These are phyloP conservation scores for Sarcoramphus papa DNA, from an alignment of 2,797 vertebrate species.

Conservation along the genomic window DNA sequence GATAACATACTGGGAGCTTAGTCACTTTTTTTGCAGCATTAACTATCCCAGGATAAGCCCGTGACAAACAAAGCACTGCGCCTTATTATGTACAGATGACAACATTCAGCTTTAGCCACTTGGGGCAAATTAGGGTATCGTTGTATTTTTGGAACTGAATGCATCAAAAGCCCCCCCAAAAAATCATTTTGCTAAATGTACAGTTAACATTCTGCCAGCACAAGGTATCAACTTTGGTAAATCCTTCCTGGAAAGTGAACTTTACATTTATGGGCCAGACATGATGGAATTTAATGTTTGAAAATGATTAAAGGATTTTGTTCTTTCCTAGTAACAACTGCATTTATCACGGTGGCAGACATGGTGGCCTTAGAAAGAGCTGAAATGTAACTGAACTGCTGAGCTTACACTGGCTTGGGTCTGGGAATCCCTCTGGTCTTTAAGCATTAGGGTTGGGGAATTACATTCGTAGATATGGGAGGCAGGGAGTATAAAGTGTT, in stretches of 20 bases:
- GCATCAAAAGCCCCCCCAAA: not conserved
- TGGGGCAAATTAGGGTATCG: not conserved
- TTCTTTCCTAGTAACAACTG: slow-evolving; percentile 66
- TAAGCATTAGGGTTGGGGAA: slow-evolving; percentile 23
- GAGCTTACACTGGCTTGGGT: not conserved
- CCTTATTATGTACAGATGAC: slow-evolving; percentile 27
- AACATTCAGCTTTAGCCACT: not conserved
- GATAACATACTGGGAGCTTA: slow-evolving; percentile 5
- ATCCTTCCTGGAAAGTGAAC: slow-evolving; percentile 69
- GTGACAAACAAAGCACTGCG: not conserved
- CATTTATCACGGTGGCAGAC: slow-evolving; percentile 65
- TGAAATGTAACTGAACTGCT: slow-evolving; percentile 43
- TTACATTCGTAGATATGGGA: not conserved
- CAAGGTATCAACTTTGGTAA: slow-evolving; percentile 61
- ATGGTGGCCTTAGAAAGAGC: slow-evolving; percentile 50
- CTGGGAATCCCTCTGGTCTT: slow-evolving; percentile 52
- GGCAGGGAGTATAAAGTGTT: slow-evolving; percentile 53
- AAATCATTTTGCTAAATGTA: slow-evolving; percentile 15
- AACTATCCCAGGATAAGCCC: not conserved
- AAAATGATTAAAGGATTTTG: slow-evolving; percentile 70
- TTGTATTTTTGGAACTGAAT: not conserved
- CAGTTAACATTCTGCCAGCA: not conserved
- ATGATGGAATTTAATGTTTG: slow-evolving; percentile 64
- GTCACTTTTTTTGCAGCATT: not conserved
- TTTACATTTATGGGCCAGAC: slow-evolving; percentile 65